Conservation (phyloP, 2,113 vertebrate genomes). For the Genyomyrus donnyi region DNA sequence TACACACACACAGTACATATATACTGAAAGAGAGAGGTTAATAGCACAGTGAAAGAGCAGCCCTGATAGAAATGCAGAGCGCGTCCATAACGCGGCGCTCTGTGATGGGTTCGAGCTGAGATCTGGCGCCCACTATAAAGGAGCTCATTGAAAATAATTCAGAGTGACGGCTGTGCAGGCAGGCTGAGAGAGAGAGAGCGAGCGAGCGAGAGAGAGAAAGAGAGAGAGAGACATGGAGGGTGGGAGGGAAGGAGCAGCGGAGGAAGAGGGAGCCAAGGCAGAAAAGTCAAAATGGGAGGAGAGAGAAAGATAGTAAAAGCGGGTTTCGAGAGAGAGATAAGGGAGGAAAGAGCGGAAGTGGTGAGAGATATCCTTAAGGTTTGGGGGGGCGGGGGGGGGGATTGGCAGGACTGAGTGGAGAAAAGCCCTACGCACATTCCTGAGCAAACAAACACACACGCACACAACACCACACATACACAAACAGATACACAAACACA, state of each 20-base stretch:
- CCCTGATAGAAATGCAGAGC: constrained; percentile 78
- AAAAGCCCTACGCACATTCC: constrained; percentile 5
- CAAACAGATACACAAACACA: not conserved
- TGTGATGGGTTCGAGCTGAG: constrained; percentile 86
- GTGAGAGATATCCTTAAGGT: constrained; percentile 27
- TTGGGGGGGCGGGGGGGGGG: constrained; percentile 2
- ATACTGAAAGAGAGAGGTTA: constrained; percentile 56
- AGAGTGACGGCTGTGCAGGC: constrained; percentile 81
- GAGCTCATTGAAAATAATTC: constrained; percentile 91
- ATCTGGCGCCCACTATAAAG: constrained; percentile 84
- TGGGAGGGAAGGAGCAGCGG: constrained; percentile 2
- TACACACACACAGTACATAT: not conserved
- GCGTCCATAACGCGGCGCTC: constrained; percentile 70
- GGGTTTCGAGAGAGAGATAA: constrained; percentile 47
- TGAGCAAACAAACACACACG: not conserved
- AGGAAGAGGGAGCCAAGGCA: constrained; percentile 28
- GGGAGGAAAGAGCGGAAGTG: constrained; percentile 41
- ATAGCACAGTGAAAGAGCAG: constrained; percentile 73
- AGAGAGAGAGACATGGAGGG: constrained; percentile 21
- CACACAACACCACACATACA: constrained; percentile 6
- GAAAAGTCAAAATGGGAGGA: constrained; percentile 33
- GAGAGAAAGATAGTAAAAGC: constrained; percentile 26
- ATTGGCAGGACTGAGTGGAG: constrained; percentile 13
- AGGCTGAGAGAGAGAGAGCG: constrained; percentile 43
- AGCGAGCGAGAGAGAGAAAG: not conserved